Conservation (phyloP, 1,140 invertebrate genomes). For the Watersipora subatra region DNA sequence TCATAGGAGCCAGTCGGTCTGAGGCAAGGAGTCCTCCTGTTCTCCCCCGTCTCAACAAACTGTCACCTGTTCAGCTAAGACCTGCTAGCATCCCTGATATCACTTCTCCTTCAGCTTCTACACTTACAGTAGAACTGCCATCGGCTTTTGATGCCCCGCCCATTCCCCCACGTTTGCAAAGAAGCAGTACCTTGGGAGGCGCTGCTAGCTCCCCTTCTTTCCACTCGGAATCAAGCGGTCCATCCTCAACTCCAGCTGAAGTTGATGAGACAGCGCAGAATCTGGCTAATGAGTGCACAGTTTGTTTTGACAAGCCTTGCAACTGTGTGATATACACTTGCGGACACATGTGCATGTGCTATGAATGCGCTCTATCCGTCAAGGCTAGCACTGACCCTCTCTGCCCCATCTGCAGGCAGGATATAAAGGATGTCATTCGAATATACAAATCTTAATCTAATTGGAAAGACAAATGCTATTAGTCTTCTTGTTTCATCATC, state of each 20-base stretch:
- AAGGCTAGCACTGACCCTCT: conserved; percentile 69
- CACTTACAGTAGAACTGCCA: conserved; percentile 6
- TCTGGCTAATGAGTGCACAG: conserved; percentile 61
- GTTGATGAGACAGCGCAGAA: not conserved
- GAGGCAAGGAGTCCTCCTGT: too few species aligned
- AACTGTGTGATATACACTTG: conserved; percentile 90
- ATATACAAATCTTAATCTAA: conserved; percentile 78
- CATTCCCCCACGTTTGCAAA: not conserved
- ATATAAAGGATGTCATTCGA: conserved; percentile 84
- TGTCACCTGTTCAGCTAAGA: too few species aligned
- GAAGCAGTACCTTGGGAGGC: not conserved
- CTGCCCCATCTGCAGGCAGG: conserved; percentile 82
- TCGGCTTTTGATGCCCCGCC: conserved; percentile 16
- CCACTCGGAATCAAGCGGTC: not conserved
- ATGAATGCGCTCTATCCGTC: conserved; percentile 80
- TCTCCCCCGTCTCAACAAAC: too few species aligned
- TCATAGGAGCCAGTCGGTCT: too few species aligned
- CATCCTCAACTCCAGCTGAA: conserved; percentile 13
- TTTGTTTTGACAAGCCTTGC: conserved; percentile 82
- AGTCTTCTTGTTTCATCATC: too few species aligned
- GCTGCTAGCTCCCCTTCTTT: conserved; percentile 11
- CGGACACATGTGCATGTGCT: conserved; percentile 98
- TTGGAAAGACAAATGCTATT: too few species aligned
- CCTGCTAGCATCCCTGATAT: not conserved
- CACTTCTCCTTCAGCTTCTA: not conserved